Base-by-base conservation (phyloP, 2,888 invertebrate genomes). In the Nudaria mundana region DNA sequence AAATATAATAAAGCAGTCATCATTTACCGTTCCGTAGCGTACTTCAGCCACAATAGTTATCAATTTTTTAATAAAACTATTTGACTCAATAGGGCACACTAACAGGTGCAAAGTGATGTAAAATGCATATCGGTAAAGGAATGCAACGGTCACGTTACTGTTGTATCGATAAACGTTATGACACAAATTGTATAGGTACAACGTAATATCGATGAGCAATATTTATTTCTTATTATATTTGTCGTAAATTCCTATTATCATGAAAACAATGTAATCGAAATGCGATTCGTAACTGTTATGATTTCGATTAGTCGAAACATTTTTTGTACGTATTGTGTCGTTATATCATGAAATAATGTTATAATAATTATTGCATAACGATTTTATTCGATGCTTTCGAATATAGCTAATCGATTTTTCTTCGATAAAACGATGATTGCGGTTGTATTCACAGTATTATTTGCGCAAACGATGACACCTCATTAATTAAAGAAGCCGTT, bases 101-200 rank as follows among this genome's bases (percentile, higher is more conserved):
- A 40, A 46, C 74, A 71, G 67, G 71, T 70, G 54, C 61, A 61
- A 63, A 56, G 8, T 52, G 49, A 61, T 63, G 57, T 49, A 63
- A 34, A 59, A 63, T 48, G 58, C 48, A 40, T 48, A 54, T 46
- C 38, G 38, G 56, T 62, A 55, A 41, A 35, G 31, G 40, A 44
- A 49, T 23, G 53, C 59, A n/a, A 11, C 35, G 53, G 44, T 65
- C 72, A 71, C 74, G 74, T 67, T 54, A n/a, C n/a, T 55, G 42
- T 37, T 28, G 46, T 44, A 54, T 61, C 61, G 40, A 44, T 40
- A 37, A 42, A 36, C 29, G 34, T 49, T 37, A 44, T 40, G 44
- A 33, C 43, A 40, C 30, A 10, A 40, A 47, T 40, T 26, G 40
- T 24, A 42, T 26, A 44, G 32, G 37, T n/a, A n/a, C n/a, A n/a